These are phyloP conservation scores for Tiaroga cobitis DNA, from an alignment of 2,797 vertebrate genomes.

Conservation along the genomic window DNA sequence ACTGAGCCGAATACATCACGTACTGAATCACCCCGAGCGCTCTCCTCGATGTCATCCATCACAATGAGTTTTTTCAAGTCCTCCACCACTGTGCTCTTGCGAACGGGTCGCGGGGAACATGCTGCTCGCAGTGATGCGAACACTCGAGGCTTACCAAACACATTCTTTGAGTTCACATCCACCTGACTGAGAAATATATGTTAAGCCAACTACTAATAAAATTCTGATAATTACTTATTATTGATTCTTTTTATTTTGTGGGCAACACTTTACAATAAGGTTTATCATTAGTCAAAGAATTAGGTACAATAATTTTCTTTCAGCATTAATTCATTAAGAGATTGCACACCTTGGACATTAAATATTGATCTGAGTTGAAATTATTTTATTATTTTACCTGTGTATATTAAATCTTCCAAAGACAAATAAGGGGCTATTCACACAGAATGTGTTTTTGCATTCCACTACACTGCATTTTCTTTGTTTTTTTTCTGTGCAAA, in stretches of 20 bases:
- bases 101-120: constrained; percentile 73
- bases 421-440: no score
- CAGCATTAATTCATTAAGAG: neutral
- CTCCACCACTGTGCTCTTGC: constrained; percentile 78
- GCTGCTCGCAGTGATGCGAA: constrained; percentile 77
- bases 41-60: constrained; percentile 70
- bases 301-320: neutral
- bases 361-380: neutral
- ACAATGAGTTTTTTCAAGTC: constrained; percentile 81
- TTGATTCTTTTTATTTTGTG: neutral
- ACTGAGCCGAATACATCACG: constrained; percentile 11
- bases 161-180: constrained; percentile 71
- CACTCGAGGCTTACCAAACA: constrained; percentile 80
- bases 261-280: neutral
- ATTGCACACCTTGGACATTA: neutral
- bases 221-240: neutral
- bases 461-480: neutral
- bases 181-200: constrained; percentile 53
- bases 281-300: neutral
- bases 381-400: neutral
- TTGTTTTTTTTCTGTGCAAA: neutral
- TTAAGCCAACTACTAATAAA: neutral
- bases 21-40: constrained; percentile 37
- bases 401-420: neutral
- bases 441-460: neutral